Evolutionary conservation across 2,797 vertebrate species (phyloP).

Genomic region (Tangara arthus): DNA sequence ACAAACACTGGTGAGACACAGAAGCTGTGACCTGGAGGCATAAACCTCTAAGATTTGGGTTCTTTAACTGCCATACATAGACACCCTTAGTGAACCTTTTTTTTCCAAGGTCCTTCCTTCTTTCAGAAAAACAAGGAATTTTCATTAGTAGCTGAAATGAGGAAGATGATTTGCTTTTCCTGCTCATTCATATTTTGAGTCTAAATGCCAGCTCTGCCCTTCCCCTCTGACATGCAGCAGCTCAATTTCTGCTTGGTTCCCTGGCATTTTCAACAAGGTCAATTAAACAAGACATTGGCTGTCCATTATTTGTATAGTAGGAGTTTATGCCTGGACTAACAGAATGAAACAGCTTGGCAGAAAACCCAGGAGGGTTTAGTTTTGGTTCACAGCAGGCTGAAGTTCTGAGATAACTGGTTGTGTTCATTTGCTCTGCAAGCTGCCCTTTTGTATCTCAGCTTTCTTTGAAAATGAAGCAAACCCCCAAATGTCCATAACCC

Average conservation of each 20-base stretch:
- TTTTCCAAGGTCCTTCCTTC: not conserved
- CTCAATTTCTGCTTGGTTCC: not conserved
- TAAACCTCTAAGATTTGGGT: not conserved
- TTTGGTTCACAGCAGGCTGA: not conserved
- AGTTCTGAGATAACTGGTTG: not conserved
- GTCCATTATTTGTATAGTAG: not conserved
- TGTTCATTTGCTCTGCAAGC: not conserved
- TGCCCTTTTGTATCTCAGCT: not conserved
- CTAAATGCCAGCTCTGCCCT: not conserved
- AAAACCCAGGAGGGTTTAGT: not conserved
- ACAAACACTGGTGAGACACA: not conserved
- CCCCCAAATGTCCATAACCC: not conserved
- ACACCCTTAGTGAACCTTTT: not conserved
- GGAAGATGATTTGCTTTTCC: not conserved
- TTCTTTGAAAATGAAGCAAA: constrained; percentile 10
- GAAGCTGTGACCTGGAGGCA: not conserved
- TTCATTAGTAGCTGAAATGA: not conserved
- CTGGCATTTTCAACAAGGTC: constrained; percentile 30
- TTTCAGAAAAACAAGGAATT: not conserved
- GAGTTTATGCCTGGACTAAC: not conserved
- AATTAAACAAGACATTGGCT: constrained; percentile 31
- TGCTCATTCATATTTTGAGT: not conserved
- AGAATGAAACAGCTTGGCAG: not conserved
- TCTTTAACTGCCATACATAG: not conserved
- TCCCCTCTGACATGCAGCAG: not conserved